phyloP scores from a whole-genome alignment of 2,113 vertebrate genomes.

The Anguilla rostrata region DNA sequence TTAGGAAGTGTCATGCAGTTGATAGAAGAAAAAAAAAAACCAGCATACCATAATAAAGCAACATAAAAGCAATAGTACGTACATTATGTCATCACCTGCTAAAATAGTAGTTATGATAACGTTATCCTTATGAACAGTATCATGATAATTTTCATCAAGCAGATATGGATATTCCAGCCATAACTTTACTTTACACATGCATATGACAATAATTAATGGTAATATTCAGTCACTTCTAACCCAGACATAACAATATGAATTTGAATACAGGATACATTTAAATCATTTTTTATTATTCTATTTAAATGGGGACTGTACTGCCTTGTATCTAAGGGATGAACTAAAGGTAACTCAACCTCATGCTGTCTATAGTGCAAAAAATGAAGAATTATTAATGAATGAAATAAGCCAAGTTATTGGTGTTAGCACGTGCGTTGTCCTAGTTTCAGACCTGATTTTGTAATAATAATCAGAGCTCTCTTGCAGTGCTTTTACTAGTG shows the following conservation, averaged over 20 bases:
- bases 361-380: background rate
- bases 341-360: background rate
- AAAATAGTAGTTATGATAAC: background rate
- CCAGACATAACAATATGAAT: background rate
- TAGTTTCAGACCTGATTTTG: background rate
- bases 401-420: background rate
- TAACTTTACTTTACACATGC: background rate
- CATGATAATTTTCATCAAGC: background rate
- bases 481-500: background rate
- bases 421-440: background rate
- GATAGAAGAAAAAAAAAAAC: background rate
- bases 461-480: background rate
- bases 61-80: background rate
- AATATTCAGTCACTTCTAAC: background rate
- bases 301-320: too few relatives aligned
- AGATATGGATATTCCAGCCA: background rate
- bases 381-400: background rate
- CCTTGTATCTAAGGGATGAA: background rate
- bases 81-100: background rate
- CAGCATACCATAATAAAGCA: background rate
- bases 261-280: background rate
- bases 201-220: background rate
- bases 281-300: too few relatives aligned
- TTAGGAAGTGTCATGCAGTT: background rate
- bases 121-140: background rate